Evolutionary conservation across 1,140 invertebrate species (phyloP), one percentile per base, ranked within the genome.

Genomic region (Plectrocnemia conspersa): DNA sequence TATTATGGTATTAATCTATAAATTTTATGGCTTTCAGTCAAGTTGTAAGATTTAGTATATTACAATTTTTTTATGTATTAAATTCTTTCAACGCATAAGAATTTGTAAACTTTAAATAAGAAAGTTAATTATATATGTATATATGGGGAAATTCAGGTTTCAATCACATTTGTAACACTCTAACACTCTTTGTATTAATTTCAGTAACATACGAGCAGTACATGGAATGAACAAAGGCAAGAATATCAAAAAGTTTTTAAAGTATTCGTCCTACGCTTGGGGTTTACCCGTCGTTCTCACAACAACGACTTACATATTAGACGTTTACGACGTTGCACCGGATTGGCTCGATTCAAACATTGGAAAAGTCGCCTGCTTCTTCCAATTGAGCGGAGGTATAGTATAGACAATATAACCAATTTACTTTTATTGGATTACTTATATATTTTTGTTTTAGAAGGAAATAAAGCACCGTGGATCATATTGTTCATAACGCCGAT

Each of bases 401-500:
- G 1, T 10, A 11, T 35, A 32, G 18, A 24, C 1, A 33, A 19
- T n/a, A 24, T 11, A 9, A n/a, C 10, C 2, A 16, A 6, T 24
- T 9, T 18, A 44, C 15, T 44, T 13, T 19, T 19, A 44, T 25
- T 24, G 3, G 5, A 47, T 29, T 33, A 47, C 22, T 47, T 32
- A 15, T 24, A 15, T n/a, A 18, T 4, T 33, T 47, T 6, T 23
- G 10, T 52, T 52, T 32, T 13, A 59, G 56, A 21, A 27, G 13
- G 19, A 25, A 23, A 27, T 23, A 46, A 35, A 38, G 21, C 19
- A n/a, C 58, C 58, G 21, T 25, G 38, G 2, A 25, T 59, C 15
- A 66, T 84, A 41, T 83, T 82, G 61, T 84, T 84, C 63, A 78
- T 79, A 4, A 67, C 77, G 2, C 83, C 84, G 0, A 69, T 83